phyloP scores from a whole-genome alignment of 1,140 invertebrate genomes.

The Procambarus clarkii region DNA sequence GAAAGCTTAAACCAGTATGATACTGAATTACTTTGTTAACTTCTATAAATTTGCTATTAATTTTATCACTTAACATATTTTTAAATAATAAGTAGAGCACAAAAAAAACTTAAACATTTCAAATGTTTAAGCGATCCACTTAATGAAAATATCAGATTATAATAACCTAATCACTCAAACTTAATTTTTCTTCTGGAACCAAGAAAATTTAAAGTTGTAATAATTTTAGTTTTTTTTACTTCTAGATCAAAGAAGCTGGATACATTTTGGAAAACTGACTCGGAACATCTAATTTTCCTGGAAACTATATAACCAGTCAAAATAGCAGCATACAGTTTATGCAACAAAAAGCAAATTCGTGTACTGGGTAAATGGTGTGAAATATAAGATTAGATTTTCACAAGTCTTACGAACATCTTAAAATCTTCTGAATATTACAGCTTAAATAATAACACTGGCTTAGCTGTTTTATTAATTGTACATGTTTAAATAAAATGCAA shows the following conservation, averaged over 20 bases:
- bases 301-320: constrained; percentile 43
- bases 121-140: neutral
- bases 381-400: neutral
- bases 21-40: no score
- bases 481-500: no score
- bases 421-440: neutral
- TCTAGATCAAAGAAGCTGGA: constrained; percentile 35
- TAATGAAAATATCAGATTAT: neutral
- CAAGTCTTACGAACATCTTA: neutral
- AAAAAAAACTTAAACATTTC: no score
- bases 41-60: no score
- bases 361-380: constrained; percentile 32
- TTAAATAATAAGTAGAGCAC: no score
- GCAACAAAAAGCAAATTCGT: constrained; percentile 57
- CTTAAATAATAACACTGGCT: neutral
- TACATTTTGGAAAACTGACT: constrained; percentile 48
- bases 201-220: neutral
- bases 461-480: no score
- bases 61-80: no score
- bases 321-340: constrained; percentile 59
- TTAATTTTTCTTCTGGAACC: neutral
- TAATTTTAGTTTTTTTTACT: neutral
- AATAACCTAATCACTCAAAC: neutral
- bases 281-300: constrained; percentile 52
- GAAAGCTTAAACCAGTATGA: no score